phyloP scores from a whole-genome alignment of 2,888 invertebrate genomes.

The Drosophila rubida region DNA sequence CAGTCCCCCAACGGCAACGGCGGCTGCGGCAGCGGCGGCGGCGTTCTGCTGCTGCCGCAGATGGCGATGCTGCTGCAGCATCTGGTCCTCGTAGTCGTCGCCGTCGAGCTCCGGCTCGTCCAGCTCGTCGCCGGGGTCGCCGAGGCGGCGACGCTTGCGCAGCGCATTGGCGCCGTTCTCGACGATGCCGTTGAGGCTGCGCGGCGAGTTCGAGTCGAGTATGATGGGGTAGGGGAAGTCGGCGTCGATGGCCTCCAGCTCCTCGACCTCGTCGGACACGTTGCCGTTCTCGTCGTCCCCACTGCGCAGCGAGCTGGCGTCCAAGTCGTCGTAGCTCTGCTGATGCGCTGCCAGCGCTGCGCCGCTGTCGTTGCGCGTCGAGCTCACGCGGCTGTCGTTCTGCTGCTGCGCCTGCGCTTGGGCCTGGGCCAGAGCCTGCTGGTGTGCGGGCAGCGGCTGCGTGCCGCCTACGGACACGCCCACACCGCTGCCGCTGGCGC shows the following conservation, averaged over 20 bases:
- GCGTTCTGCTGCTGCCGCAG: constrained; percentile 79
- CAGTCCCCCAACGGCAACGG: constrained; percentile 46
- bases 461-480: constrained; percentile 28
- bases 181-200: constrained; percentile 42
- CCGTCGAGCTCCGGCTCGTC: constrained; percentile 61
- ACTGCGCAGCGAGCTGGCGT: constrained; percentile 77
- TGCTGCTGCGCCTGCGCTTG: constrained; percentile 31
- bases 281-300: constrained; percentile 68
- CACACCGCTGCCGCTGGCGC: constrained; percentile 27
- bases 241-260: constrained; percentile 83
- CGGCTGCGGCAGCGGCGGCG: constrained; percentile 36
- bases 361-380: constrained; percentile 79
- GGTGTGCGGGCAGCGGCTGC: constrained; percentile 74
- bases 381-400: constrained; percentile 83
- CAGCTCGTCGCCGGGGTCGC: constrained; percentile 48
- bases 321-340: constrained; percentile 78
- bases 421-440: constrained; percentile 53
- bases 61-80: constrained; percentile 82
- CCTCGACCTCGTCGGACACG: constrained; percentile 82
- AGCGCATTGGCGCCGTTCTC: constrained; percentile 34
- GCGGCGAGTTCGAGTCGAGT: constrained; percentile 79
- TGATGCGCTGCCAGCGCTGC: constrained; percentile 39
- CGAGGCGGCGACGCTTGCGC: constrained; percentile 72
- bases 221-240: constrained; percentile 84
- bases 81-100: constrained; percentile 82